A percentile compares a stretch with the other conserved stretches of the same genome.
phyloP scores from a whole-genome alignment of 2,888 invertebrate genomes.

The Myopa tessellatipennis region DNA sequence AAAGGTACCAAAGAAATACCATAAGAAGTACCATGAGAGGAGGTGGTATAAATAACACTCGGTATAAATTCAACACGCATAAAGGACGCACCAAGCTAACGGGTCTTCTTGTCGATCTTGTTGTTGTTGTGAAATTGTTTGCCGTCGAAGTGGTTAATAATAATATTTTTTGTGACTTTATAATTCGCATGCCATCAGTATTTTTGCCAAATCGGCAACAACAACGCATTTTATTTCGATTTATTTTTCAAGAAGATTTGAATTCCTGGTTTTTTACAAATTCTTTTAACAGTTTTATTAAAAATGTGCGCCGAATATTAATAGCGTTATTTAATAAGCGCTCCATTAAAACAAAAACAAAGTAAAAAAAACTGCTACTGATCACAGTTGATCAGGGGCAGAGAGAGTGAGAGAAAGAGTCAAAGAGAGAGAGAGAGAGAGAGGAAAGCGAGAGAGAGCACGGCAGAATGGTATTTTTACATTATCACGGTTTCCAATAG shows the following conservation, averaged over 20 bases:
- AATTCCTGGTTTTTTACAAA: not conserved
- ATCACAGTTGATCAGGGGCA: not conserved
- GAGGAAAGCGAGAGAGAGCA: not conserved
- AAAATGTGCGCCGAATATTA: constrained; percentile 18
- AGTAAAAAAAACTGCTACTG: not conserved
- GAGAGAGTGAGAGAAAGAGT: not conserved
- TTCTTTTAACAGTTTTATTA: not conserved
- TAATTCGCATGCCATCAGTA: constrained; percentile 7
- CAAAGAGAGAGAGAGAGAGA: not conserved
- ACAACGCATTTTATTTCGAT: not conserved
- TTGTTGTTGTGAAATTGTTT: not conserved
- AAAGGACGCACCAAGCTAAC: not conserved
- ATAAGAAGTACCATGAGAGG: not conserved
- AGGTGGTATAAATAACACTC: too few relatives aligned
- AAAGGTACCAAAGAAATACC: not conserved
- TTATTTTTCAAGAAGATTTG: not conserved
- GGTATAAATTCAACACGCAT: not conserved
- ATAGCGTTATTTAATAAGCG: constrained; percentile 29
- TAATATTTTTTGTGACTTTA: not conserved
- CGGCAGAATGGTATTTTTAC: too few relatives aligned
- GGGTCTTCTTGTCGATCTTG: not conserved
- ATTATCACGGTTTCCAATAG: too few relatives aligned
- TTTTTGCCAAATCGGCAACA: not conserved
- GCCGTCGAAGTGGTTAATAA: not conserved
- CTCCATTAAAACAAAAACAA: constrained; percentile 18